These are phyloP conservation scores for cattle (Bos taurus) DNA, from an alignment of 2,113 vertebrate species.

Conservation along the genomic window ARS-UCD2.0 NC_037332.1:72612501-72613000, in stretches of 20 bases:
- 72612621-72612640: background rate
- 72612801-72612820: background rate
- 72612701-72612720: background rate
- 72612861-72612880: background rate
- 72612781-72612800: background rate
- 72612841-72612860: constrained; percentile 30
- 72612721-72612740: background rate
- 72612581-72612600: no score
- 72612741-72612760: background rate
- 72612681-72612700: background rate
- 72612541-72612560: background rate
- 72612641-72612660: background rate
- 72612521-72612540: background rate
- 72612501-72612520: background rate
- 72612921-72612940: constrained; percentile 61
- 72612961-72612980: constrained; percentile 15
- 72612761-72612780: background rate
- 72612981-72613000: constrained; percentile 11
- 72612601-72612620: background rate
- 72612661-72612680: background rate
- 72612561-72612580: background rate
- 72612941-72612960: constrained; percentile 55
- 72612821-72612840: background rate
- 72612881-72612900: background rate
- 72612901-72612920: constrained; percentile 45